Evolutionary conservation across 1,140 invertebrate species (phyloP).

Genomic region (Dufourea novaeangliae): DNA sequence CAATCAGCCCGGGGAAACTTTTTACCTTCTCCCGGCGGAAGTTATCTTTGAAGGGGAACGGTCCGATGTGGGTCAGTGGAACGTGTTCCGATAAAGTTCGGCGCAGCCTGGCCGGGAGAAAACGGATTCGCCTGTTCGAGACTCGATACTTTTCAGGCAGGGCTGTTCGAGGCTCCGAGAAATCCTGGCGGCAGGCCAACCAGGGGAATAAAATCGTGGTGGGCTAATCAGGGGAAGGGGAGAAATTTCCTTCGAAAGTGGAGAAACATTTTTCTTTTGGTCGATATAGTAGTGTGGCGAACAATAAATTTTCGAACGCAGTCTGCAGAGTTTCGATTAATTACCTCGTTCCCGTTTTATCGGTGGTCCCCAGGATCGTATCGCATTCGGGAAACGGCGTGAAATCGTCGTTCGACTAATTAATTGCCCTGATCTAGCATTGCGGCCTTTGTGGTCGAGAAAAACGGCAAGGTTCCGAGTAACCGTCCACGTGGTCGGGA

Average conservation of each 20-base stretch:
- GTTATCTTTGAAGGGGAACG: background rate
- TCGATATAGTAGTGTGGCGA: background rate
- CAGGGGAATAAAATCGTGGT: conserved; percentile 21
- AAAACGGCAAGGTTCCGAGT: background rate
- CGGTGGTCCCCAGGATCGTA: conserved; percentile 19
- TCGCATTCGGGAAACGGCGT: background rate
- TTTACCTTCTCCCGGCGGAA: background rate
- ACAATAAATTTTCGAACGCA: conserved; percentile 53
- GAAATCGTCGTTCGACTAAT: conserved; percentile 50
- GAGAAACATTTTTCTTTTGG: conserved; percentile 27
- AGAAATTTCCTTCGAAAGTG: conserved; percentile 51
- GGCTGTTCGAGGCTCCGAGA: background rate
- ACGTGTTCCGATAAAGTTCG: conserved; percentile 32
- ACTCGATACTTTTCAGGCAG: conserved; percentile 1
- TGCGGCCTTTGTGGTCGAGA: background rate
- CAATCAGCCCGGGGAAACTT: background rate
- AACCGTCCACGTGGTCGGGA: background rate
- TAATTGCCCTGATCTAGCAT: conserved; percentile 46
- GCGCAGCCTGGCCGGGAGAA: background rate
- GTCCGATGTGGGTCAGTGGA: conserved; percentile 13
- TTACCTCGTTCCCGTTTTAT: conserved; percentile 64
- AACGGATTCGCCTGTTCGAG: conserved; percentile 11
- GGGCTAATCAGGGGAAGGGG: conserved; percentile 37
- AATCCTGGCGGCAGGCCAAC: conserved; percentile 40
- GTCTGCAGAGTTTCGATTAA: conserved; percentile 57